These are phyloP conservation scores for Oncorhynchus tshawytscha DNA, from an alignment of 2,113 vertebrate species.

Conservation along the genomic window DNA sequence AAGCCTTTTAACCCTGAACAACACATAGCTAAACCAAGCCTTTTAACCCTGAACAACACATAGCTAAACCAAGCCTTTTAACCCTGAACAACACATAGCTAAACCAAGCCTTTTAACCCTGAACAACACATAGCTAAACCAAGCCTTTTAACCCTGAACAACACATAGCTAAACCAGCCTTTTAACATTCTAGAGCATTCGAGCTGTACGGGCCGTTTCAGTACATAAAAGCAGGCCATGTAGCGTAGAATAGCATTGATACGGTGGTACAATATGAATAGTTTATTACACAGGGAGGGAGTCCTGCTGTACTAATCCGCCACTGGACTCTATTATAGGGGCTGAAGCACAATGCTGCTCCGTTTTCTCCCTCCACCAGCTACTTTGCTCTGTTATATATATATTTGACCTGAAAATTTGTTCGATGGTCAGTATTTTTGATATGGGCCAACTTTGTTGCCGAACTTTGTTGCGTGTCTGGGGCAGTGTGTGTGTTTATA, in stretches of 20 bases:
- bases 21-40: background rate
- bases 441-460: background rate
- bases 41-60: background rate
- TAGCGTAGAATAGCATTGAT: too few relatives aligned
- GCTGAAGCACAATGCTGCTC: background rate
- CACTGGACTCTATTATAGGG: background rate
- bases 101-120: too few relatives aligned
- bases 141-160: too few relatives aligned
- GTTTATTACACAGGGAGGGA: background rate
- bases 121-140: too few relatives aligned
- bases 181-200: background rate
- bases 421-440: background rate
- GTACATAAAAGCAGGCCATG: background rate
- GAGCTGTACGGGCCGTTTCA: background rate
- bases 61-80: background rate
- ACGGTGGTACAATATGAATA: conserved; percentile 1
- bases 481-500: background rate
- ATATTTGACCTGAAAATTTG: background rate
- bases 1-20: background rate
- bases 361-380: background rate
- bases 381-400: background rate
- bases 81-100: too few relatives aligned
- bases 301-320: background rate
- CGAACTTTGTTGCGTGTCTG: background rate
- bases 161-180: background rate